Evolutionary conservation across 2,888 invertebrate genomes (phyloP).

Genomic region (Icerya purchasi): DNA sequence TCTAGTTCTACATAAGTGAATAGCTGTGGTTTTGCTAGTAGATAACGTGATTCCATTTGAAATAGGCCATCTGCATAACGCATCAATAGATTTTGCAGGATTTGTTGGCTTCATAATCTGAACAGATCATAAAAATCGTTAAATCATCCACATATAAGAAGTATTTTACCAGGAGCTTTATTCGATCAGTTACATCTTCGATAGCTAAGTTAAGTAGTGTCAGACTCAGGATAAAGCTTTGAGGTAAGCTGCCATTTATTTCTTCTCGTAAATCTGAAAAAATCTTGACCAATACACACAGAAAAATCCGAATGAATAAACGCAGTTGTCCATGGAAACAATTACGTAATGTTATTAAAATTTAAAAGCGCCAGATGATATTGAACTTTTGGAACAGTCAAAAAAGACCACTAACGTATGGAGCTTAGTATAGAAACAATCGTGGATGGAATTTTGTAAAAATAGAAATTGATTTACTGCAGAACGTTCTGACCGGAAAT

Average conservation of each 20-base stretch:
- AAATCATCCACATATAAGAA: neutral
- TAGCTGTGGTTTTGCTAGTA: neutral
- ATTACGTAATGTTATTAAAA: no score
- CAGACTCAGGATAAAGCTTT: neutral
- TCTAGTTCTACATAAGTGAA: neutral
- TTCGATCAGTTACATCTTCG: neutral
- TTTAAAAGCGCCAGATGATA: no score
- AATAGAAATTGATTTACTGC: no score
- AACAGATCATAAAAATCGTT: neutral
- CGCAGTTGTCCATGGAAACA: no score
- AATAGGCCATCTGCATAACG: neutral
- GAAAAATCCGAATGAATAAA: no score
- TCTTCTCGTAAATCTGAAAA: no score
- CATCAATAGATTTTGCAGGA: neutral
- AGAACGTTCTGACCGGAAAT: no score
- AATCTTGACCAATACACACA: no score
- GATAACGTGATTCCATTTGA: neutral
- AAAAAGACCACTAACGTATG: no score
- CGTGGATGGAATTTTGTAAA: no score
- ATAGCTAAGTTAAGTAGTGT: neutral
- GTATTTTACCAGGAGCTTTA: neutral
- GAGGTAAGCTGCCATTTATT: neutral
- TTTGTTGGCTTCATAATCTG: neutral
- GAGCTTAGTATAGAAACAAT: no score
- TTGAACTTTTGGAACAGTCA: no score